Percentiles rank a stretch among this genome's conserved stretches.
phyloP scores from a whole-genome alignment of 2,113 vertebrate genomes.

The Galeopterus variegatus region DNA sequence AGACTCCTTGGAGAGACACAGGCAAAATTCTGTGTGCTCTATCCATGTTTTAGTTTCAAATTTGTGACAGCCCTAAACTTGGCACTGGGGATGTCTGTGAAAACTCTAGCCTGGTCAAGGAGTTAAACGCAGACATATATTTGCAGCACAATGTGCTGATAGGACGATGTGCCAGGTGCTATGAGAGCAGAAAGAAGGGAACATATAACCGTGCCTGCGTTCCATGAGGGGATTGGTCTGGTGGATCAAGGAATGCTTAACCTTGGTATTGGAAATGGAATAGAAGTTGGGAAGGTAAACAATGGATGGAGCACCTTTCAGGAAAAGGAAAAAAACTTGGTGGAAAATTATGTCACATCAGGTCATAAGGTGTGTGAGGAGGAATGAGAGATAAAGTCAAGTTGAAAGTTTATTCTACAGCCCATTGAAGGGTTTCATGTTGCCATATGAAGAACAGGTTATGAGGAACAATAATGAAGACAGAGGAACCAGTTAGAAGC shows the following conservation, averaged over 20 bases:
- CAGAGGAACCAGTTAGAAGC: not conserved
- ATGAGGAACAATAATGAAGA: not conserved
- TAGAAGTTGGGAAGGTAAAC: not conserved
- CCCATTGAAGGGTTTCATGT: not conserved
- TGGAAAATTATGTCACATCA: not conserved
- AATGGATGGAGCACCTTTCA: not conserved
- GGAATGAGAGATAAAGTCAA: not conserved
- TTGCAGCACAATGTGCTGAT: not conserved
- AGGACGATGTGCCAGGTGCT: not conserved
- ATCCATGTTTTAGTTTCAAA: not conserved
- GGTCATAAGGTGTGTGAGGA: not conserved
- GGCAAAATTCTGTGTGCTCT: constrained; percentile 9
- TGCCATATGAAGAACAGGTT: not conserved
- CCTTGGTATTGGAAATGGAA: not conserved
- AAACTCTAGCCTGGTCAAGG: not conserved
- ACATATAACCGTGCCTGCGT: not conserved
- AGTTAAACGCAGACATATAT: not conserved
- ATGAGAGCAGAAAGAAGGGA: not conserved
- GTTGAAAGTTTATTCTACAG: not conserved
- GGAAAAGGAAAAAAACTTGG: not conserved
- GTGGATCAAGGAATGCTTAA: not conserved
- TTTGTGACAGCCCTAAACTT: not conserved
- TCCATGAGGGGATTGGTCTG: not conserved
- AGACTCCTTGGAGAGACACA: not conserved
- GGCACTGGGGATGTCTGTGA: not conserved